Conservation (phyloP, 2,797 vertebrate genomes). For the Carduelis carduelis region DNA sequence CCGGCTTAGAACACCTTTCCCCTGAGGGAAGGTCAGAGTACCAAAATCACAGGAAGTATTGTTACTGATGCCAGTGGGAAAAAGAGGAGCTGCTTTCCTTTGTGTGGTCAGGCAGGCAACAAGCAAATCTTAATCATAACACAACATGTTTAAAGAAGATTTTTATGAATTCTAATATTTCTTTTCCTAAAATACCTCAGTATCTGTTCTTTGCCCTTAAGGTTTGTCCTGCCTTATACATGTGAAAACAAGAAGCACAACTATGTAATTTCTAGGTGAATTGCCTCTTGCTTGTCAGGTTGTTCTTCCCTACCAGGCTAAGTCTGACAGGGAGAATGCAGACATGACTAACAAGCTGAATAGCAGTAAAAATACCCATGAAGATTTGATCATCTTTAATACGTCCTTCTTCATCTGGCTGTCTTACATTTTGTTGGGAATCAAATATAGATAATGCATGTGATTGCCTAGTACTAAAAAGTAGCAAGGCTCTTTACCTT, state of each 20-base stretch:
- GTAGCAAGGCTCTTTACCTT: background rate
- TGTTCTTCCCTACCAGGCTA: background rate
- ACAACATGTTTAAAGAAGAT: background rate
- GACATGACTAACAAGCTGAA: background rate
- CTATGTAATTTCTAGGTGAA: background rate
- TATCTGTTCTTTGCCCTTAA: background rate
- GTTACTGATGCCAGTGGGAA: background rate
- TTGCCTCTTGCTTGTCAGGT: background rate
- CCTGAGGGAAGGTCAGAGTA: background rate
- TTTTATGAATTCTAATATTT: background rate
- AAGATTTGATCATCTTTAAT: background rate
- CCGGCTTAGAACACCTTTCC: background rate
- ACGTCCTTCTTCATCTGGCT: background rate
- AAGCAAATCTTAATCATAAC: background rate
- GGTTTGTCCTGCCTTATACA: background rate
- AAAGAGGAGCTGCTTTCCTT: background rate
- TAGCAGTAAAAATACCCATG: background rate
- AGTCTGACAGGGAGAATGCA: background rate
- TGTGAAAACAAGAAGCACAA: background rate
- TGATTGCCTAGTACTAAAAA: background rate
- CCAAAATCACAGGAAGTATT: background rate
- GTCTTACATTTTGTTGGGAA: background rate
- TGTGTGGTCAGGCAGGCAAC: background rate
- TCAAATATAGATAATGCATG: background rate
- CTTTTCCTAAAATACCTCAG: background rate